These are phyloP conservation scores for Brachypteracias leptosomus DNA, from an alignment of 2,113 vertebrate genomes.

Conservation along the genomic window DNA sequence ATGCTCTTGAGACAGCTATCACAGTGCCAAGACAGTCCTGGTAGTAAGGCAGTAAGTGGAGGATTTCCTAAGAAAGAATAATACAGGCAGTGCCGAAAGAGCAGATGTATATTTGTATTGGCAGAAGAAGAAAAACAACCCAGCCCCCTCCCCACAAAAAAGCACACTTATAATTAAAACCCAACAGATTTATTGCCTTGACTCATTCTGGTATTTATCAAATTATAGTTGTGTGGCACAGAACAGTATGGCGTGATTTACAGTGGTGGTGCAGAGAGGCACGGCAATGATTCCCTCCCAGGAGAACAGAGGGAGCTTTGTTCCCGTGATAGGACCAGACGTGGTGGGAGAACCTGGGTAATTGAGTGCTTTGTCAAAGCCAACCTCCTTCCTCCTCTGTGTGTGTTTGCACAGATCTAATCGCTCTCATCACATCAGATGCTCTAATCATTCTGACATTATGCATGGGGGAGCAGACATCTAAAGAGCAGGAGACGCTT, in stretches of 20 bases:
- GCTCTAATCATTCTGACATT: slow-evolving; percentile 50
- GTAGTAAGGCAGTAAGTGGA: background rate
- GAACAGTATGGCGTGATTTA: slow-evolving; percentile 41
- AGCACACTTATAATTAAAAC: slow-evolving; percentile 44
- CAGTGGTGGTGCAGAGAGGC: background rate
- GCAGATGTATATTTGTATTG: slow-evolving; percentile 29
- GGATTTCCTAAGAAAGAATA: slow-evolving; percentile 20
- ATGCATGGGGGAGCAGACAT: background rate
- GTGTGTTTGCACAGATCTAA: slow-evolving; percentile 39
- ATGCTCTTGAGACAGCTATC: background rate
- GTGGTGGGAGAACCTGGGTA: slow-evolving; percentile 33
- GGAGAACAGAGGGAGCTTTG: slow-evolving; percentile 40
- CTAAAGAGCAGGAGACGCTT: background rate
- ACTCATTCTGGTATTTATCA: slow-evolving; percentile 42
- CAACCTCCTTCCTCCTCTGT: slow-evolving; percentile 43
- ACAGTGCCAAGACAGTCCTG: background rate
- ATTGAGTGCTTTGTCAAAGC: slow-evolving; percentile 50
- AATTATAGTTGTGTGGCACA: background rate
- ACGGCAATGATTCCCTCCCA: background rate
- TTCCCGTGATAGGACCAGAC: slow-evolving; percentile 21
- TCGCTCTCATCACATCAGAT: slow-evolving; percentile 43
- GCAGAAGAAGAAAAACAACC: slow-evolving; percentile 35
- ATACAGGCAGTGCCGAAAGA: background rate
- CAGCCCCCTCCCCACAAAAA: background rate
- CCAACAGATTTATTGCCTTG: slow-evolving; percentile 44